These are phyloP conservation scores for Pseudachorutes palmiensis DNA, from an alignment of 1,140 invertebrate genomes.

Conservation along the genomic window DNA sequence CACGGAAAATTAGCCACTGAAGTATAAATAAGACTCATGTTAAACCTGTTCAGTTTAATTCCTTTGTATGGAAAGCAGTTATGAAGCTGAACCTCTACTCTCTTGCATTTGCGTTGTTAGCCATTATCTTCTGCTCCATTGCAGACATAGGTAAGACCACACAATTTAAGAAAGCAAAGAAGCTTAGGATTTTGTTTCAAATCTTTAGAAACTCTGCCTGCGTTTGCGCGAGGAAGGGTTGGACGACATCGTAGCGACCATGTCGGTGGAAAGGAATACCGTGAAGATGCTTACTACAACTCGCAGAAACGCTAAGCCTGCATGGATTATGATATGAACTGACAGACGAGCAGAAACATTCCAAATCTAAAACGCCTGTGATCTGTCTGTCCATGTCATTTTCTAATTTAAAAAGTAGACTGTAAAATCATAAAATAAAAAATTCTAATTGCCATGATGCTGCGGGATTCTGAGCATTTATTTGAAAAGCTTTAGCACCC, in stretches of 20 bases:
- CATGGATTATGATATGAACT: too few species aligned
- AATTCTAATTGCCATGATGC: too few species aligned
- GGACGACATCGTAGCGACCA: background rate
- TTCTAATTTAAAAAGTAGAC: background rate
- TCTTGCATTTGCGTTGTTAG: background rate
- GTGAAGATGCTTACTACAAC: background rate
- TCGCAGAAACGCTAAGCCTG: too few species aligned
- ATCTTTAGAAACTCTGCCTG: background rate
- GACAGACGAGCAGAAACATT: too few species aligned
- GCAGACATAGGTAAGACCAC: too few species aligned
- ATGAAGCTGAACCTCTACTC: background rate
- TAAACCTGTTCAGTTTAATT: background rate
- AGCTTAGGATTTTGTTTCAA: background rate
- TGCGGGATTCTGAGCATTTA: too few species aligned
- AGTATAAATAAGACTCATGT: too few species aligned
- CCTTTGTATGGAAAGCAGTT: background rate
- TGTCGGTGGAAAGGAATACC: background rate
- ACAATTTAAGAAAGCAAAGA: background rate
- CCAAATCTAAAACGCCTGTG: background rate
- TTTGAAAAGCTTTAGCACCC: too few species aligned
- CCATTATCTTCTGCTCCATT: background rate
- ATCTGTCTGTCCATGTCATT: background rate
- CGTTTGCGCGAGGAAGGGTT: background rate
- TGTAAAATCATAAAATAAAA: too few species aligned
- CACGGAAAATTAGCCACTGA: too few species aligned